These are phyloP conservation scores for Coilia nasus DNA, from an alignment of 2,797 vertebrate genomes.

Conservation along the genomic window DNA sequence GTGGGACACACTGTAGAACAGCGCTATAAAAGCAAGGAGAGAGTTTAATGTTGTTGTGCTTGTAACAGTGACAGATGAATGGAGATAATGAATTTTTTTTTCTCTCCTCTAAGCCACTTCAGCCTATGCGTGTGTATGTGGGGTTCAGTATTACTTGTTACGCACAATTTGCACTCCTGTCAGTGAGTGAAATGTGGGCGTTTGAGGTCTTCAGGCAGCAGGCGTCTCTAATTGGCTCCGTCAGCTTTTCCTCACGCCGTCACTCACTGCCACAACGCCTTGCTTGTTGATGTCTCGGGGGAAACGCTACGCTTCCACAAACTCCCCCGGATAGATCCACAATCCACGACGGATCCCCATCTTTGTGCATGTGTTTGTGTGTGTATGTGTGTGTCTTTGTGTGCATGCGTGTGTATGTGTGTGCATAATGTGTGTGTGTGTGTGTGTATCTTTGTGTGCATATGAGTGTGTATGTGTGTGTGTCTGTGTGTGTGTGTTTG, in stretches of 20 bases:
- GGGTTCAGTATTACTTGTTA: neutral
- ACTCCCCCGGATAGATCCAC: neutral
- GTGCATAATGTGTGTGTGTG: no score
- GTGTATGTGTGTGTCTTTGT: no score
- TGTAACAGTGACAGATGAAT: no score
- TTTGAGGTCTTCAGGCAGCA: neutral
- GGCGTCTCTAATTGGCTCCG: neutral
- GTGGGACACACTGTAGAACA: no score
- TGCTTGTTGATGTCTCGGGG: neutral
- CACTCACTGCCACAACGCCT: neutral
- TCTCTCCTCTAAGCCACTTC: no score
- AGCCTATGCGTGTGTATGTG: neutral
- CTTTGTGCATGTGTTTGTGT: neutral
- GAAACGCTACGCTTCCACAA: neutral
- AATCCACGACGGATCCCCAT: neutral
- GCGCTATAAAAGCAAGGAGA: no score
- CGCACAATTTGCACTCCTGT: neutral
- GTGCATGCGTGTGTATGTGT: no score
- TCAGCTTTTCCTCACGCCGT: neutral
- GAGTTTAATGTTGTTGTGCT: no score
- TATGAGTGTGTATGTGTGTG: no score
- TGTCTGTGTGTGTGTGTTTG: no score
- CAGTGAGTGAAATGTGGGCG: neutral
- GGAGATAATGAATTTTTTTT: no score
- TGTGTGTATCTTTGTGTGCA: neutral